A percentile compares a stretch with the other conserved stretches of the same genome.
Evolutionary conservation across 2,113 vertebrate species (phyloP).

Genomic region (Chaenocephalus aceratus): DNA sequence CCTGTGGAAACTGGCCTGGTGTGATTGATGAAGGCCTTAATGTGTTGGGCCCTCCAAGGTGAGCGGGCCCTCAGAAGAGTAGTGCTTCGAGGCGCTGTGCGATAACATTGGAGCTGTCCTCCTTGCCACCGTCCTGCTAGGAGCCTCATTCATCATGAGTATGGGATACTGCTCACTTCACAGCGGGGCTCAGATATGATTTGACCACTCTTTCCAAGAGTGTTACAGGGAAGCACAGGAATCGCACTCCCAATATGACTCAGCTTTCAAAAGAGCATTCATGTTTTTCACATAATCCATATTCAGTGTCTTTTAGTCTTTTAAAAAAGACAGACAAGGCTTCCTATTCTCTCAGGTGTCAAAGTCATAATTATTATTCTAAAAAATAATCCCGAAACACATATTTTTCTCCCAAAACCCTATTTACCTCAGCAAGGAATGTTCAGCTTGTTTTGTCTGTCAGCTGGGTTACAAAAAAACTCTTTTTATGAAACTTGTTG

Average conservation of each 20-base stretch:
- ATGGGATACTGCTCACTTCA: constrained; percentile 44
- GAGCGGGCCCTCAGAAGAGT: constrained; percentile 66
- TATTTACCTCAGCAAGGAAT: neutral
- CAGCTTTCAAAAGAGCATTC: constrained; percentile 30
- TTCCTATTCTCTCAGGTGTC: neutral
- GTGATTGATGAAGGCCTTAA: constrained; percentile 75
- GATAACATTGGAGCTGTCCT: constrained; percentile 76
- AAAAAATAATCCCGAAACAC: neutral
- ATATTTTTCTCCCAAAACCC: neutral
- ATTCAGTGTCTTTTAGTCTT: neutral
- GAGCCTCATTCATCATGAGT: constrained; percentile 77
- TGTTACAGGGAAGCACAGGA: constrained; percentile 32
- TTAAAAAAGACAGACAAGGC: neutral
- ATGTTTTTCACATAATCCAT: neutral
- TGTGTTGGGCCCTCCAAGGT: constrained; percentile 63
- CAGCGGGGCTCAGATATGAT: constrained; percentile 44
- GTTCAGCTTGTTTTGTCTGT: too few species aligned
- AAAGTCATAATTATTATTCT: neutral
- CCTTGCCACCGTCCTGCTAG: constrained; percentile 69
- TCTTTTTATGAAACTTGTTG: too few species aligned
- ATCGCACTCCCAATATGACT: constrained; percentile 36
- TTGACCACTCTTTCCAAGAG: constrained; percentile 9
- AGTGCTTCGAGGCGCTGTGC: constrained; percentile 69
- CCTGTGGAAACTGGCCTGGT: constrained; percentile 42
- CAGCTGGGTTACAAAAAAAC: too few species aligned